Evolutionary conservation across 2,797 vertebrate species (phyloP).

Genomic region (Darevskia nairensis): DNA sequence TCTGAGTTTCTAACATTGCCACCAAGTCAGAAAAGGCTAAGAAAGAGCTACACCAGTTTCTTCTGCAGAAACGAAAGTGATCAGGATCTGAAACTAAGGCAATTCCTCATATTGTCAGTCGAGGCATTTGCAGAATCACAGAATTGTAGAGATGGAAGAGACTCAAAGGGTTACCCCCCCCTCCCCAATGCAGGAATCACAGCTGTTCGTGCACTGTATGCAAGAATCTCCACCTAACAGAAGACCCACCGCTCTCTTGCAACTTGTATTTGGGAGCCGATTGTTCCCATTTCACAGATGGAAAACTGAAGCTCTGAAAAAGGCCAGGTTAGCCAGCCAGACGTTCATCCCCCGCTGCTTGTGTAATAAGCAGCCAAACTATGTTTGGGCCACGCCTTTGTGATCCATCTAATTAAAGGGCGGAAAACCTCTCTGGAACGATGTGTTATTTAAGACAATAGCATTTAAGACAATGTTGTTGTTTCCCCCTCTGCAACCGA

Average conservation of each 20-base stretch:
- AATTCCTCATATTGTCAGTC: too few relatives aligned
- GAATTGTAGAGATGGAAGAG: too few relatives aligned
- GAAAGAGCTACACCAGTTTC: neutral
- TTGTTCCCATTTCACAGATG: neutral
- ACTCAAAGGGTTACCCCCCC: too few relatives aligned
- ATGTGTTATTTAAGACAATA: conserved; percentile 14
- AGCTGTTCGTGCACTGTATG: too few relatives aligned
- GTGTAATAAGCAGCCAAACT: neutral
- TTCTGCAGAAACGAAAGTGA: neutral
- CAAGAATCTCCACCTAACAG: neutral
- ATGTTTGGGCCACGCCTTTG: neutral
- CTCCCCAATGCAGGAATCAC: too few relatives aligned
- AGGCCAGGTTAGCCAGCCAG: neutral
- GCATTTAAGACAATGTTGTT: neutral
- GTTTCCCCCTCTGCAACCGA: conserved; percentile 1
- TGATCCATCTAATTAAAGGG: conserved; percentile 18
- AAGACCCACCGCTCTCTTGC: neutral
- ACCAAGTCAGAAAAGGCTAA: too few relatives aligned
- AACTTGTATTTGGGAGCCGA: neutral
- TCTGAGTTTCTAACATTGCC: too few relatives aligned
- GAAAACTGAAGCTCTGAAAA: neutral
- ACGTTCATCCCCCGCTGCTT: too few relatives aligned
- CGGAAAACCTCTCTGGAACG: neutral
- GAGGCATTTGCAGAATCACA: too few relatives aligned
- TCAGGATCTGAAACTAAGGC: too few relatives aligned